Evolutionary conservation across 2,797 vertebrate genomes (phyloP).

Genomic region (Psittacula echo): DNA sequence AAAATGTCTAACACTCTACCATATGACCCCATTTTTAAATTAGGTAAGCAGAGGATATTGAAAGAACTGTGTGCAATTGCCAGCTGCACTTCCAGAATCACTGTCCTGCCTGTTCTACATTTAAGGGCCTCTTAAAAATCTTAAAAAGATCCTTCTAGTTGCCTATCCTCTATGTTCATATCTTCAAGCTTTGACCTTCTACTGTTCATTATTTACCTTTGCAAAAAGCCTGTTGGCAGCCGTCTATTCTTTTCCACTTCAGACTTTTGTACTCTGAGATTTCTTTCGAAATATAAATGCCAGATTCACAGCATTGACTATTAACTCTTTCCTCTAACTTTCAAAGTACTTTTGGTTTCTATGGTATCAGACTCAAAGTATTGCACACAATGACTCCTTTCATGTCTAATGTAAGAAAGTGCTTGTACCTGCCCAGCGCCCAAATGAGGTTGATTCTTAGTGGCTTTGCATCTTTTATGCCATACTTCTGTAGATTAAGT

Average conservation of each 20-base stretch:
- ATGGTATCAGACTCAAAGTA: neutral
- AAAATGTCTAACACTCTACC: neutral
- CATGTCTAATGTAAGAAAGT: neutral
- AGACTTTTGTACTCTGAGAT: neutral
- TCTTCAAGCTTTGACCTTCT: slow-evolving; percentile 29
- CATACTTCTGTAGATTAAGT: neutral
- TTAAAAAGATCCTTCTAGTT: neutral
- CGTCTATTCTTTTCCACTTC: slow-evolving; percentile 6
- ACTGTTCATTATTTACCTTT: slow-evolving; percentile 39
- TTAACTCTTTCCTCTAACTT: slow-evolving; percentile 37
- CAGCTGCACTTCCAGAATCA: neutral
- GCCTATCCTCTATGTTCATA: neutral
- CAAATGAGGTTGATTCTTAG: neutral
- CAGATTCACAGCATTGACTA: neutral
- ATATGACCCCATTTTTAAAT: slow-evolving; percentile 1
- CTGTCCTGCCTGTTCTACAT: neutral
- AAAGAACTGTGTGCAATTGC: neutral
- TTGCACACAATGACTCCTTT: neutral
- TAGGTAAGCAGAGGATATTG: neutral
- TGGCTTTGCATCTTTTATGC: neutral
- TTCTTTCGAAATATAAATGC: neutral
- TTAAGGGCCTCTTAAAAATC: neutral
- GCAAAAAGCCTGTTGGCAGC: slow-evolving; percentile 20
- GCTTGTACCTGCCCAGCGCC: neutral
- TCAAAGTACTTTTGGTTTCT: slow-evolving; percentile 5